phyloP scores from a whole-genome alignment of 1,140 invertebrate genomes.

The Drosophila mojavensis region DNA sequence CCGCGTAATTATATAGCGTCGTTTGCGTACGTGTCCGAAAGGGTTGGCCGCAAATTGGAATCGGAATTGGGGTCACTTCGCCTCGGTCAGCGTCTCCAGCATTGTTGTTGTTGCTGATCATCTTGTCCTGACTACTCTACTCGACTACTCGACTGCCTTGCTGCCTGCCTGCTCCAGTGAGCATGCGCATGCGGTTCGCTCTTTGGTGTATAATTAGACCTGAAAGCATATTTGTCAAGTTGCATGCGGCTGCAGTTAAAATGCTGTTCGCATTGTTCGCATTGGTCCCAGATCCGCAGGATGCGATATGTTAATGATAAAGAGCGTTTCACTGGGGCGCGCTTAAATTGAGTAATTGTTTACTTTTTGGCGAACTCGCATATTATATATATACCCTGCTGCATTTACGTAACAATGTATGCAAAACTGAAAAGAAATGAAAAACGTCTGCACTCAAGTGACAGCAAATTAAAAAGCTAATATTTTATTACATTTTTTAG shows the following conservation, averaged over 20 bases:
- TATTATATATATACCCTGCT: not conserved
- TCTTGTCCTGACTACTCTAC: slow-evolving; percentile 4
- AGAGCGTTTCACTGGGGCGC: slow-evolving; percentile 52
- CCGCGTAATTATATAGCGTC: slow-evolving; percentile 64
- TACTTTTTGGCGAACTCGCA: slow-evolving; percentile 19
- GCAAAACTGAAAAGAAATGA: not conserved
- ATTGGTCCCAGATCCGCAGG: slow-evolving; percentile 62
- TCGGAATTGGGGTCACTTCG: slow-evolving; percentile 62
- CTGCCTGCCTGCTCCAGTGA: slow-evolving; percentile 25
- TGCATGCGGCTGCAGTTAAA: slow-evolving; percentile 40
- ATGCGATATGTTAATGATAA: slow-evolving; percentile 79
- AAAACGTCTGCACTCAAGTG: slow-evolving; percentile 1
- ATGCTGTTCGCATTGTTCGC: slow-evolving; percentile 25
- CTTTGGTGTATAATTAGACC: slow-evolving; percentile 71
- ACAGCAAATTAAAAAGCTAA: slow-evolving; percentile 13
- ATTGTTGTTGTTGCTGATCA: slow-evolving; percentile 14
- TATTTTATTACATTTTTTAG: not conserved
- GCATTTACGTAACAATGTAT: not conserved
- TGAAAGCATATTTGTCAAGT: slow-evolving; percentile 81
- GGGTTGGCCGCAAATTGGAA: slow-evolving; percentile 34
- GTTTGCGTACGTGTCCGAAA: slow-evolving; percentile 43
- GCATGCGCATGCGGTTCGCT: slow-evolving; percentile 51
- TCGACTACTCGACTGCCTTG: too few relatives aligned
- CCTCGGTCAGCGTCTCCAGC: slow-evolving; percentile 19
- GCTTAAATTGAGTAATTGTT: slow-evolving; percentile 70